Evolutionary conservation across 2,888 invertebrate species (phyloP), one percentile per base, ranked within the genome.

Genomic region (Galerucella pusilla): DNA sequence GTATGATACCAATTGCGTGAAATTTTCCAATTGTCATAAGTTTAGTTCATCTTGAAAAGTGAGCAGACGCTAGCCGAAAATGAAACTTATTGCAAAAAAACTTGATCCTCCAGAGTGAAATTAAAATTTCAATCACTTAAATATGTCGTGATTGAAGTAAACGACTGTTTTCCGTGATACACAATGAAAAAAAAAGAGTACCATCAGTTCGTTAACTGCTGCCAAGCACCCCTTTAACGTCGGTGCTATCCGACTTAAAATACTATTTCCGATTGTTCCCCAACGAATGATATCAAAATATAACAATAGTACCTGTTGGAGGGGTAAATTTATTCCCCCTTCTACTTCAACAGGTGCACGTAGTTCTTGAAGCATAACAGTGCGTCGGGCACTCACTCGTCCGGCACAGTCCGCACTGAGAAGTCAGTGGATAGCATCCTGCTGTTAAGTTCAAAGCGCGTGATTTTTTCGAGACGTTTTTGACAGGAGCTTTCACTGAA

Each of bases 341-440:
- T 81, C 86, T 83, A 85, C 84, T 76, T 82, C 81, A 86, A 87
- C 88, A 88, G 88, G 88, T 88, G 88, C 86, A 88, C 86, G 86
- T 86, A 85, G 84, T 86, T 87, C 87, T 86, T 87, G 87, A 88
- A 87, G 87, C 88, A 88, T 87, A 88, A 88, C 88, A 87, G 85
- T 82, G 84, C 84, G 84, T 81, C 85, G 85, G 84, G 85, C 87
- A 87, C 85, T 88, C 87, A 88, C 87, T 88, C 87, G 87, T 86
- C 87, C 88, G 88, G 87, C 86, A 87, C 87, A 88, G 87, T 87
- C 87, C 85, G 84, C 84, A 84, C 85, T 83, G 85, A 85, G 85
- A 85, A 85, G 82, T 83, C 81, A 78, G 79, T 77, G 81, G 79
- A 82, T 79, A 80, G 83, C 83, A 82, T 83, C 82, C 80, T 83